Percentiles rank a stretch among this genome's conserved stretches.
These are phyloP conservation scores for Orycteropus afer DNA, from an alignment of 2,113 vertebrate species.

Conservation along the genomic window DNA sequence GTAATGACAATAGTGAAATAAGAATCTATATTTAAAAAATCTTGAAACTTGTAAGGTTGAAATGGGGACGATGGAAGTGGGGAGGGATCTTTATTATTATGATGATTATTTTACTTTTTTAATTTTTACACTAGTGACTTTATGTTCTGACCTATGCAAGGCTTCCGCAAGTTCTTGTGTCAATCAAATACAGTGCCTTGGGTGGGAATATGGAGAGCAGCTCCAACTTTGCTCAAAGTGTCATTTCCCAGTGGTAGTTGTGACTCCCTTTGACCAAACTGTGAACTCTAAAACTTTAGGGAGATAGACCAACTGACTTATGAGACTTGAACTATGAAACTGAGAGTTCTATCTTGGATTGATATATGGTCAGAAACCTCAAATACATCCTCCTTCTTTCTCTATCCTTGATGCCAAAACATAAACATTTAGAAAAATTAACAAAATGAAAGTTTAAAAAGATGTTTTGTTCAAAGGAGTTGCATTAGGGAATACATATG, in stretches of 20 bases:
- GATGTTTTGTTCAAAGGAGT: neutral
- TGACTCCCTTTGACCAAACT: neutral
- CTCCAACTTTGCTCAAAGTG: neutral
- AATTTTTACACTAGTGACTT: neutral
- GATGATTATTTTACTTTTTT: neutral
- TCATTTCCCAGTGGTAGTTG: fast-evolving
- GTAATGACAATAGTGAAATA: neutral
- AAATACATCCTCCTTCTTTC: neutral
- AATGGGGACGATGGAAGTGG: neutral
- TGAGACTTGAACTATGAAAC: neutral
- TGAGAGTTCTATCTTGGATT: neutral
- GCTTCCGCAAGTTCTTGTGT: neutral
- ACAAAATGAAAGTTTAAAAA: neutral
- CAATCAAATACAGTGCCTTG: too few species aligned
- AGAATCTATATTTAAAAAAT: neutral
- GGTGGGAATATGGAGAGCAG: neutral
- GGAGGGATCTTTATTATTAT: neutral
- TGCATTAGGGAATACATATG: neutral
- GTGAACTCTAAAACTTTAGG: neutral
- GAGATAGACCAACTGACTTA: neutral
- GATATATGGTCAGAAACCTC: neutral
- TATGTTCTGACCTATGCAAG: neutral
- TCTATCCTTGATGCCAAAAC: neutral
- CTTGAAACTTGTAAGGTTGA: neutral
- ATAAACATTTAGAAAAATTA: neutral